A percentile compares a stretch with the other conserved stretches of the same genome.
These are phyloP conservation scores for Mola mola DNA, from an alignment of 2,113 vertebrate species.

Conservation along the genomic window DNA sequence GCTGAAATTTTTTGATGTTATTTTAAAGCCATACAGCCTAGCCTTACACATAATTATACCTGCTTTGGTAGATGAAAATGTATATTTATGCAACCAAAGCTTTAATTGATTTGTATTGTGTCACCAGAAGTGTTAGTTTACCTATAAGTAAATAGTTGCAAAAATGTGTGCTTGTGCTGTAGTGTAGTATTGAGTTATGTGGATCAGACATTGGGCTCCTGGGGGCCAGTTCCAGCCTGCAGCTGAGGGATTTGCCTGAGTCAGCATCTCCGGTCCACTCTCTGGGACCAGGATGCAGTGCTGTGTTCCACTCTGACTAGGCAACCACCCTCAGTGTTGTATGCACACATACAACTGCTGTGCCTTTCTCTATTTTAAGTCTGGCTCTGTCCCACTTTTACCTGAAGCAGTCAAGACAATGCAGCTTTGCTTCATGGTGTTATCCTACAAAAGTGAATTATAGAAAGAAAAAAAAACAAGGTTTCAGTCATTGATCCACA, in stretches of 20 bases:
- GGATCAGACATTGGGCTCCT: slow-evolving; percentile 74
- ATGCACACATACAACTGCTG: slow-evolving; percentile 67
- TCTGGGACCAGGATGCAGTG: slow-evolving; percentile 68
- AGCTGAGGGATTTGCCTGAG: slow-evolving; percentile 76
- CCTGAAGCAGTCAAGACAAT: slow-evolving; percentile 58
- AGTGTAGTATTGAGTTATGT: slow-evolving; percentile 63
- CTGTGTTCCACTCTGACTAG: slow-evolving; percentile 76
- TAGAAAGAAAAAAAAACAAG: slow-evolving; percentile 40
- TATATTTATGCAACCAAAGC: slow-evolving; percentile 5
- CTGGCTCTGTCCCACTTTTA: slow-evolving; percentile 73
- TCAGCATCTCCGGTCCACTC: slow-evolving; percentile 73
- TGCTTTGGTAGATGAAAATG: background rate
- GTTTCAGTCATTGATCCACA: slow-evolving; percentile 14
- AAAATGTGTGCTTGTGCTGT: slow-evolving; percentile 48
- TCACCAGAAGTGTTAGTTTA: slow-evolving; percentile 37
- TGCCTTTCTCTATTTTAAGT: slow-evolving; percentile 72
- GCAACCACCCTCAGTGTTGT: slow-evolving; percentile 75
- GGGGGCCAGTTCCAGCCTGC: slow-evolving; percentile 73
- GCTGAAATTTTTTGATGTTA: too few species aligned
- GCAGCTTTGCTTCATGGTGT: slow-evolving; percentile 42
- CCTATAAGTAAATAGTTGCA: slow-evolving; percentile 45
- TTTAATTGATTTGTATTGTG: slow-evolving; percentile 1
- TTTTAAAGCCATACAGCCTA: too few species aligned
- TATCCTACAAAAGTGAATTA: slow-evolving; percentile 36
- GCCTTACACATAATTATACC: background rate